phyloP scores from a whole-genome alignment of 2,888 invertebrate genomes.

The Electrophaes corylata region DNA sequence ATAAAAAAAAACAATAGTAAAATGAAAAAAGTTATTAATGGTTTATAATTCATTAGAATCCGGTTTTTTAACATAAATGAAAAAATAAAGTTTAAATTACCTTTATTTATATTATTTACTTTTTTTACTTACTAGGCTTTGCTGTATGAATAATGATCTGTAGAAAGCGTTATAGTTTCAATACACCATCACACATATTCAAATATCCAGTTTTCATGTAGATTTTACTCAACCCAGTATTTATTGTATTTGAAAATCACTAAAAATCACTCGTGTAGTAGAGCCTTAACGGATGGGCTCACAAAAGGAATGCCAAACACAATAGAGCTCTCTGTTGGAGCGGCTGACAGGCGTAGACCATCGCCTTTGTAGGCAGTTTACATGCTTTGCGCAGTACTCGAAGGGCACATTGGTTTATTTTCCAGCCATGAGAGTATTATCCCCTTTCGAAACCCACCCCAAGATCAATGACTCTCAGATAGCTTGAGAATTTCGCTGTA shows the following conservation, averaged over 20 bases:
- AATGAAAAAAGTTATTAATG: too few species aligned
- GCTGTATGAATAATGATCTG: too few species aligned
- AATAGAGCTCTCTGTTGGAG: slow-evolving; percentile 57
- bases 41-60: too few species aligned
- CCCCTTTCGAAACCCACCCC: slow-evolving; percentile 21
- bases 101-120: too few species aligned
- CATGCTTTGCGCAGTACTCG: slow-evolving; percentile 51
- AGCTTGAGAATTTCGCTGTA: not conserved
- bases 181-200: too few species aligned
- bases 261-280: slow-evolving; percentile 15
- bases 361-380: slow-evolving; percentile 68
- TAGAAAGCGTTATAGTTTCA: too few species aligned
- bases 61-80: too few species aligned
- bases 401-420: slow-evolving; percentile 47
- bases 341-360: slow-evolving; percentile 59
- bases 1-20: too few species aligned
- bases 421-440: slow-evolving; percentile 27
- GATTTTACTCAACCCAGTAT: not conserved
- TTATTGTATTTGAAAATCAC: not conserved
- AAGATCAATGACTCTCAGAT: not conserved
- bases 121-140: too few species aligned
- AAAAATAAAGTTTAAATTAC: too few species aligned
- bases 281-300: slow-evolving; percentile 31
- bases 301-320: slow-evolving; percentile 67
- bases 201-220: not conserved